Evolutionary conservation across 2,888 invertebrate genomes (phyloP), one percentile per base, ranked within the genome.

Genomic region (Colletes collaris): DNA sequence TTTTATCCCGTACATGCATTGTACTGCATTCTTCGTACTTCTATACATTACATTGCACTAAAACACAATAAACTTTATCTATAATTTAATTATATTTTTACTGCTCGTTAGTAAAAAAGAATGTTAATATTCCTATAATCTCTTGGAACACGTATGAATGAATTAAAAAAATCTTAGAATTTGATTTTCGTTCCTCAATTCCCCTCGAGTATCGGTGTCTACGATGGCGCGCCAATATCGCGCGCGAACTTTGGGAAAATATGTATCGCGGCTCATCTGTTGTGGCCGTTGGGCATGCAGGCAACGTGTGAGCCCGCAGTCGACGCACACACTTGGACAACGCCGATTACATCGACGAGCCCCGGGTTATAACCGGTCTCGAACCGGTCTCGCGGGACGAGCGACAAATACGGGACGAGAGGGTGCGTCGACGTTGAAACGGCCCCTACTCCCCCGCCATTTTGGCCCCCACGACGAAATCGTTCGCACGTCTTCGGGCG

Each of bases 261-360:
- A 86, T 87, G 87, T 86, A 73, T 85, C 79, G 78, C 83, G 72
- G 76, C 83, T 84, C 81, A 83, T 79, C 86, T 80, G 83, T 82
- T 82, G 75, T 80, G 77, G 68, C 74, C 75, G 70, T 58, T 50
- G 62, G 73, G 73, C 80, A 79, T 74, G 66, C 74, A 58, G 67
- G 59, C 58, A 62, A 44, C 66, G 44, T 79, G 66, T 60, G 76
- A 27, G 70, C 63, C 58, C 62, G 55, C 44, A 69, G 50, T 56
- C 40, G 44, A 56, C 60, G 71, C 7, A n/a, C 66, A 40, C 40
- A 40, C 40, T 4, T 40, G 40, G 53, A n/a, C 11, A 62, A 27
- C 44, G 63, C 71, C 81, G 77, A 75, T 75, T 78, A 74, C 71
- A 56, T 58, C 64, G 64, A 46, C 75, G 27, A 49, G 56, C 66